Evolutionary conservation across 2,888 invertebrate species (phyloP), one percentile per base, ranked within the genome.

Genomic region (Operophtera brumata): DNA sequence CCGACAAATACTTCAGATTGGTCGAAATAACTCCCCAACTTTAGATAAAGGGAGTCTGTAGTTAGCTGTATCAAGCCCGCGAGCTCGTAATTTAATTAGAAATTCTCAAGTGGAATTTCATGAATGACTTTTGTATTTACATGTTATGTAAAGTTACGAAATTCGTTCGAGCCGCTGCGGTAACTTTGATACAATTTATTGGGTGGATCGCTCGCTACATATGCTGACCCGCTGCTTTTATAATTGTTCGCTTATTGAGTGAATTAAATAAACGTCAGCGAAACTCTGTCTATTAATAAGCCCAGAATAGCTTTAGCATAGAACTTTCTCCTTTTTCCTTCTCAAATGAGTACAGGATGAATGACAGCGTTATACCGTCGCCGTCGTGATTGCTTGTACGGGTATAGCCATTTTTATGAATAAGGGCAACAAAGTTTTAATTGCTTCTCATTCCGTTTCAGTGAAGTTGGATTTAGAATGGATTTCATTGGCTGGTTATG

Each of bases 41-140:
- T 81, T 72, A 80, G 78, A 81, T 80, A 80, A 82, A 83, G 80
- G 81, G 71, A 58, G 62, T 66, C 66, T 70, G 69, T 78, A 79
- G 78, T 81, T 75, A 76, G 73, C 71, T 73, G 73, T 80, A 78
- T 79, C 75, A 73, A 66, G 61, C 67, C 70, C 62, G 64, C 54
- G 62, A 70, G 69, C 69, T 74, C 70, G 74, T 80, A 77, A 84
- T 84, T 83, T 79, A 85, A 85, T 85, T 84, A 81, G 78, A 81
- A 82, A 82, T 80, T 82, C 77, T 73, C 69, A 68, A 75, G 72
- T 70, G 80, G 76, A 82, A 84, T 86, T 82, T 76, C 73, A 69
- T 66, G 74, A 81, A 81, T 83, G 78, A 82, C 80, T 78, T 78
- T 79, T 75, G 78, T 77, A 80, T 80, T 77, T 78, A 78, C 72